phyloP scores from a whole-genome alignment of 2,113 vertebrate genomes.

The Ariopsis seemanni region DNA sequence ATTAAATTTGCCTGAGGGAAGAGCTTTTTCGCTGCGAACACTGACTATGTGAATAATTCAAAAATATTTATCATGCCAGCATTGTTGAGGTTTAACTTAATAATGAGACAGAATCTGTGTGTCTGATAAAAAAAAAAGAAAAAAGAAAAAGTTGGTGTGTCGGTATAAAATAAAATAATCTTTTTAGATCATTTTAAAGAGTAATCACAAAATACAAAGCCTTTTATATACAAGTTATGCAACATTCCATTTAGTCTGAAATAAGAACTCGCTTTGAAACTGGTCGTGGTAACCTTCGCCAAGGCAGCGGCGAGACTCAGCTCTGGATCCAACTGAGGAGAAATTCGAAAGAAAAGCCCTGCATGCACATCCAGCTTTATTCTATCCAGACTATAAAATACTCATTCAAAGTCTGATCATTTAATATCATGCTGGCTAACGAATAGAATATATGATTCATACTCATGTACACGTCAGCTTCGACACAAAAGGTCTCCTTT shows the following conservation, averaged over 20 bases:
- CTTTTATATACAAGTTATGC: neutral
- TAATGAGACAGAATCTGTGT: slow-evolving; percentile 5
- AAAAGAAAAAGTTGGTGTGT: neutral
- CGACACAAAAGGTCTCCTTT: neutral
- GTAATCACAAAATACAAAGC: neutral
- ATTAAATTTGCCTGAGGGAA: slow-evolving; percentile 18
- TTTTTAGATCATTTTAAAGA: neutral
- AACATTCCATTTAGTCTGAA: neutral
- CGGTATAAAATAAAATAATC: neutral
- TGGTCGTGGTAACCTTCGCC: neutral
- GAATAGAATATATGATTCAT: neutral
- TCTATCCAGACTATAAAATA: neutral
- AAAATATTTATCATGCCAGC: slow-evolving; percentile 13
- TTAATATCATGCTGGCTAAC: neutral
- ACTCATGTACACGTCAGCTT: neutral
- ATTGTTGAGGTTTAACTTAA: slow-evolving; percentile 26
- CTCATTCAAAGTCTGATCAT: neutral
- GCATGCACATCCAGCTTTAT: neutral
- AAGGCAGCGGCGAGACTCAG: neutral
- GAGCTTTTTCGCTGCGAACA: neutral
- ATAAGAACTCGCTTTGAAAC: neutral
- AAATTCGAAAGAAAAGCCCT: neutral
- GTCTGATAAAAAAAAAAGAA: neutral
- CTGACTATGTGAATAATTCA: slow-evolving; percentile 25
- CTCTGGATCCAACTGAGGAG: neutral